Evolutionary conservation across 37 sponge, comb jelly and placozoan genomes (phyloP).

Genomic region (Eunapius fragilis): DNA sequence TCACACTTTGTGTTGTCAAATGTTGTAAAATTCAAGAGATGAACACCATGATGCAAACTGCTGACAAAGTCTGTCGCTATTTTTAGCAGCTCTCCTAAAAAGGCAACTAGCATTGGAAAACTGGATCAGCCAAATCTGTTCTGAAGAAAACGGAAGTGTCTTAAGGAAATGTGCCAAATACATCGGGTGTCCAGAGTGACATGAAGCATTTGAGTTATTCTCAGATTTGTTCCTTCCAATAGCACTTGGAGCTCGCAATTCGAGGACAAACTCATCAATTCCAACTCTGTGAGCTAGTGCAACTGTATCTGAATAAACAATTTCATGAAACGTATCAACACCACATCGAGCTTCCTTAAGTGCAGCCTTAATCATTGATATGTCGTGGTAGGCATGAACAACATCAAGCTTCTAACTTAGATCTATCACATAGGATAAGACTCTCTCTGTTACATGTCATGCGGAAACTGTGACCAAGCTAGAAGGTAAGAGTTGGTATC

Average conservation of each 20-base stretch:
- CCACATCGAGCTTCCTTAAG: too few species aligned
- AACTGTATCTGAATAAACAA: conserved; percentile 53
- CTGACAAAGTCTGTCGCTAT: conserved; percentile 14
- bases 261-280: conserved; percentile 53
- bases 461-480: too few species aligned
- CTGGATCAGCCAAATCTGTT: conserved; percentile 13
- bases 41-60: conserved; percentile 37
- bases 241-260: conserved; percentile 38
- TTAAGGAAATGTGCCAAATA: conserved; percentile 30
- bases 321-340: too few species aligned
- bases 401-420: too few species aligned
- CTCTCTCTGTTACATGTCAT: too few species aligned
- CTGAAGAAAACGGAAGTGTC: conserved; percentile 2
- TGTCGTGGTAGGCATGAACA: too few species aligned
- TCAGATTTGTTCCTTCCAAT: conserved; percentile 31
- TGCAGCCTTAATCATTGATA: too few species aligned
- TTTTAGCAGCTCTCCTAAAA: conserved; percentile 38
- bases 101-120: conserved; percentile 35
- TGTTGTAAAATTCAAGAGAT: conserved; percentile 29
- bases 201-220: conserved; percentile 63
- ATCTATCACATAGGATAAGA: too few species aligned
- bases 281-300: not conserved
- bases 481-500: too few species aligned
- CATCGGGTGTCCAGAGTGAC: conserved; percentile 53
- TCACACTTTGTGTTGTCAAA: conserved; percentile 43